Percentiles rank a stretch among this genome's conserved stretches.
These are phyloP conservation scores for Myripristis murdjan DNA, from an alignment of 2,797 vertebrate genomes.

Conservation along the genomic window DNA sequence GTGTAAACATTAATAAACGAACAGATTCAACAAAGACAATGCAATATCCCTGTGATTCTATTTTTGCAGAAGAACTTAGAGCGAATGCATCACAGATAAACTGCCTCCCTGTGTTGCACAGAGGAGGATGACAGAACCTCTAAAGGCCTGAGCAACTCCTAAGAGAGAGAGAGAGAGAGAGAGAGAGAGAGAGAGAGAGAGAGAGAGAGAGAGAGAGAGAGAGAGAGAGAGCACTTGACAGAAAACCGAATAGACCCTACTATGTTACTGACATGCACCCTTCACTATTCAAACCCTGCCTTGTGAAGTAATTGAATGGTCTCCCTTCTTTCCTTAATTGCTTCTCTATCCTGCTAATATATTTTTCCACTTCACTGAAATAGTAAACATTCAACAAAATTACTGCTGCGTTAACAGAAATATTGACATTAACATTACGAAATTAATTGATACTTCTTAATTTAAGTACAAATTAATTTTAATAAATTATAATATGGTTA, in stretches of 20 bases:
- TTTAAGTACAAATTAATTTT: background rate
- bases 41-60: too few relatives aligned
- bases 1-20: too few relatives aligned
- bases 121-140: too few relatives aligned
- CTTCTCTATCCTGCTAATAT: background rate
- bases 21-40: too few relatives aligned
- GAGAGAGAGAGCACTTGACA: background rate
- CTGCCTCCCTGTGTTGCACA: too few relatives aligned
- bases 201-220: too few relatives aligned
- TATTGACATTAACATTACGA: slow-evolving; percentile 7
- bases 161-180: too few relatives aligned
- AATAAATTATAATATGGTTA: too few relatives aligned
- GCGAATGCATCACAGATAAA: too few relatives aligned
- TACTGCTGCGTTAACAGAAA: slow-evolving; percentile 13
- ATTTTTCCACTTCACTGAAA: slow-evolving; percentile 10
- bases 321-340: slow-evolving; percentile 8
- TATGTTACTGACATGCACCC: slow-evolving; percentile 7
- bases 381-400: slow-evolving; percentile 3
- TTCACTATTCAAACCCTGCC: background rate
- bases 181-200: too few relatives aligned
- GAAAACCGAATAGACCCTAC: background rate
- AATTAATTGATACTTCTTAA: background rate
- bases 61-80: too few relatives aligned
- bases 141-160: too few relatives aligned
- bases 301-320: slow-evolving; percentile 6